Evolutionary conservation across 2,797 vertebrate species (phyloP), one percentile per base, ranked within the genome.

Genomic region (Anas acuta): DNA sequence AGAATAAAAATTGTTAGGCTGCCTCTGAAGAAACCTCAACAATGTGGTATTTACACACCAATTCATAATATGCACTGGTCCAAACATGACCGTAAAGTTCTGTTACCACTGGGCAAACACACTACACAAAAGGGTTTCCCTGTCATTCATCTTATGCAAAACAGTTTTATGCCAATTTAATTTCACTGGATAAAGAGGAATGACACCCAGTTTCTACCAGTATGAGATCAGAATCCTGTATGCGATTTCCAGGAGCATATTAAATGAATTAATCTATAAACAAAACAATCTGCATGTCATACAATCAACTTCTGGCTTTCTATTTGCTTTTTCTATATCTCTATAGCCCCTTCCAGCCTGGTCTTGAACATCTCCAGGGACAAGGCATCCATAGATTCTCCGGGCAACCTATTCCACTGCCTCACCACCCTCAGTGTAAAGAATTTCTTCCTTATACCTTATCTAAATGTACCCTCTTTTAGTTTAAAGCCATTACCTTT

Each of bases 251-350:
- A 83, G 56, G 28, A 77, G 13, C 62, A 76, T 18, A n/a, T 81
- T 70, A 81, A 92, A 93, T 64, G 71, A 81, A 88, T 73, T 91
- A 5, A 94, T 22, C n/a, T 39, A 60, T 82, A 61, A 89, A 78
- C 43, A 93, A 85, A 83, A 47, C 47, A 62, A 33, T 14, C 60
- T 85, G 18, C 1, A 1, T 74, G 72, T 85, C 74, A 90, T 20
- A 28, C 13, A 25, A 80, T 69, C 45, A 70, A n/a, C 28, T 81
- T 49, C 1, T 2, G 66, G 14, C 6, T 84, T 94, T 92, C 45
- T 49, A 23, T 49, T 49, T 49, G 47, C 11, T 49, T 49, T 49
- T 49, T 49, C 47, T 49, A 22, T 49, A 13, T 49, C 23, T 49
- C 47, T 49, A 49, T 22, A 49, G 21, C 47, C 21, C 47, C 21